Percentiles rank a stretch among this genome's conserved stretches.
Conservation (phyloP, 2,797 vertebrate genomes). For the Hemitrygon akajei region DNA sequence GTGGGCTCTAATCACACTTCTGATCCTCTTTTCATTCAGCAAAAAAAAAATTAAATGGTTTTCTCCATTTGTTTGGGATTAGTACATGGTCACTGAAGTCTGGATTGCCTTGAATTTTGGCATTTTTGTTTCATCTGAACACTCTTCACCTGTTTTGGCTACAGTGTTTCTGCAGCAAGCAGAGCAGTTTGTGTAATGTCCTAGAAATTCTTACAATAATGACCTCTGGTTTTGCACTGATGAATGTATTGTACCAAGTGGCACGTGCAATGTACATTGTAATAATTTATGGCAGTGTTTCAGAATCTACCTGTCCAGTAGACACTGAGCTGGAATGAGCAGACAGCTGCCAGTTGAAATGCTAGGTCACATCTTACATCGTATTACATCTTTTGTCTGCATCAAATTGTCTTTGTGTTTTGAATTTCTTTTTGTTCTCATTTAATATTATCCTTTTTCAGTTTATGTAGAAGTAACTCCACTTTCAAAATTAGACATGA, state of each 20-base stretch:
- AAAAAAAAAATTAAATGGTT: slow-evolving; percentile 10
- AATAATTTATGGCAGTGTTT: slow-evolving; percentile 27
- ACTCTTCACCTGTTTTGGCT: background rate
- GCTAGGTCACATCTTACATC: slow-evolving; percentile 32
- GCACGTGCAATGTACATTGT: slow-evolving; percentile 66
- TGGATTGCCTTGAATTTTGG: slow-evolving; percentile 29
- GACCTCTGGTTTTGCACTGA: slow-evolving; percentile 62
- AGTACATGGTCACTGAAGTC: slow-evolving; percentile 28
- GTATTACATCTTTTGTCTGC: slow-evolving; percentile 23
- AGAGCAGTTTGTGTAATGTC: slow-evolving; percentile 5
- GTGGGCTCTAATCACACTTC: background rate
- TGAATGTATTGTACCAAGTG: slow-evolving; percentile 53
- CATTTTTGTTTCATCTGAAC: slow-evolving; percentile 26
- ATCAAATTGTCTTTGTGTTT: slow-evolving; percentile 1
- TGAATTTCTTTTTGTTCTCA: background rate
- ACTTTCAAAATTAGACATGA: slow-evolving; percentile 25
- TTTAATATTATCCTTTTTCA: background rate
- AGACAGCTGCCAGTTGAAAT: slow-evolving; percentile 29
- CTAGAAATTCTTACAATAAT: slow-evolving; percentile 42
- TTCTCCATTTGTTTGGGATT: slow-evolving; percentile 28
- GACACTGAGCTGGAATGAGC: slow-evolving; percentile 31
- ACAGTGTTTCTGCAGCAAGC: slow-evolving; percentile 26
- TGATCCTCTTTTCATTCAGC: slow-evolving; percentile 29
- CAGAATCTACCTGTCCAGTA: slow-evolving; percentile 15
- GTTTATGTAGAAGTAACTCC: slow-evolving; percentile 7